Conservation (phyloP, 2,113 vertebrate genomes). For the Oryzias celebensis region DNA sequence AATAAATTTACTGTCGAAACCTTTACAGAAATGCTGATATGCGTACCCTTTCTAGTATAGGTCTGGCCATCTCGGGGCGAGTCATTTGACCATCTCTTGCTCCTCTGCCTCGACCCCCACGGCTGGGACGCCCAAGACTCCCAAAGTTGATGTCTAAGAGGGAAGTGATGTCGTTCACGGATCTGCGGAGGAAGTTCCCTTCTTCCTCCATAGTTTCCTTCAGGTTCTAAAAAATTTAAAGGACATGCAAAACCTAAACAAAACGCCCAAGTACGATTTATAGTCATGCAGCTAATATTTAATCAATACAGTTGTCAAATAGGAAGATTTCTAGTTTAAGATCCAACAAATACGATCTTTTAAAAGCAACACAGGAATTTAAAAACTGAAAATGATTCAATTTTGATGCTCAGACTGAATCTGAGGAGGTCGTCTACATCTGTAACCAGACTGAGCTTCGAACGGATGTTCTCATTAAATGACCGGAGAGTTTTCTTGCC, state of each 20-base stretch:
- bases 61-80: slow-evolving; percentile 56
- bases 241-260: neutral
- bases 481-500: slow-evolving; percentile 66
- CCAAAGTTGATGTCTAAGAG: slow-evolving; percentile 95
- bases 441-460: too few species aligned
- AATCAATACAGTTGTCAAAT: neutral
- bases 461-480: too few species aligned
- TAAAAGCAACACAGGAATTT: too few species aligned
- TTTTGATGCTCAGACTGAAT: too few species aligned
- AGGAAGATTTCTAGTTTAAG: neutral
- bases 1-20: neutral
- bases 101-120: slow-evolving; percentile 82
- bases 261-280: neutral
- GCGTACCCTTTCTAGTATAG: slow-evolving; percentile 59
- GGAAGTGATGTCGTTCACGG: slow-evolving; percentile 93
- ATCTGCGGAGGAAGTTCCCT: slow-evolving; percentile 77
- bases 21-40: neutral
- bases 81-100: slow-evolving; percentile 74
- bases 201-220: slow-evolving; percentile 66
- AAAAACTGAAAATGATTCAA: too few species aligned
- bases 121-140: slow-evolving; percentile 81
- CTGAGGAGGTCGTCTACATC: too few species aligned
- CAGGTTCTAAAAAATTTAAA: slow-evolving; percentile 33
- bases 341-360: too few species aligned
- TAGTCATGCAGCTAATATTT: neutral